Evolutionary conservation across 1,140 invertebrate species (phyloP).

Genomic region (Calephelis virginiensis): DNA sequence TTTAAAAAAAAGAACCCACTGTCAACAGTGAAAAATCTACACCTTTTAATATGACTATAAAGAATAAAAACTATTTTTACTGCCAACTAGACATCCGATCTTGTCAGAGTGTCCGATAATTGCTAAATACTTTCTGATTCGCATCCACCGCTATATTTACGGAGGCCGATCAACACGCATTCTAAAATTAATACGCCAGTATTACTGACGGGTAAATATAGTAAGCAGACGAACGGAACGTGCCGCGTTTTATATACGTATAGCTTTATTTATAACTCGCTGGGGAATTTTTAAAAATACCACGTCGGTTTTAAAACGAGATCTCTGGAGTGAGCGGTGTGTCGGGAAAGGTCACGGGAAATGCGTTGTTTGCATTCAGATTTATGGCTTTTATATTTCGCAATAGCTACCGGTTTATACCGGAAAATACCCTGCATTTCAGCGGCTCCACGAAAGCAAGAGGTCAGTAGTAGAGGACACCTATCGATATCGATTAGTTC

Average conservation of each 20-base stretch:
- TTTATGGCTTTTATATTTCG: slow-evolving; percentile 8
- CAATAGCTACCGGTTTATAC: background rate
- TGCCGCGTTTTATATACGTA: slow-evolving; percentile 39
- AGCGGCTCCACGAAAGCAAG: too few relatives aligned
- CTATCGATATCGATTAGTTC: too few relatives aligned
- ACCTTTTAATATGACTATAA: too few relatives aligned
- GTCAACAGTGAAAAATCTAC: too few relatives aligned
- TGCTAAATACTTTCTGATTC: slow-evolving; percentile 36
- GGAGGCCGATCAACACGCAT: slow-evolving; percentile 38
- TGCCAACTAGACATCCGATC: slow-evolving; percentile 34
- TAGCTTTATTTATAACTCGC: slow-evolving; percentile 56
- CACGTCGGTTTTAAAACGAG: slow-evolving; percentile 42
- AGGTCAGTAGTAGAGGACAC: too few relatives aligned
- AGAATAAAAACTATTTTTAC: slow-evolving; percentile 1
- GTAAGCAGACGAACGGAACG: slow-evolving; percentile 44
- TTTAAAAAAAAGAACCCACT: too few relatives aligned
- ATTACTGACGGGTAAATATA: slow-evolving; percentile 54
- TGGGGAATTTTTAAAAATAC: slow-evolving; percentile 61
- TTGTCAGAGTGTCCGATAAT: slow-evolving; percentile 33
- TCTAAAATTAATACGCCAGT: slow-evolving; percentile 40
- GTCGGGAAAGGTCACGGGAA: slow-evolving; percentile 52
- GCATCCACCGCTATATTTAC: slow-evolving; percentile 38
- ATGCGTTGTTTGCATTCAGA: slow-evolving; percentile 12
- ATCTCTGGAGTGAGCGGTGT: slow-evolving; percentile 34
- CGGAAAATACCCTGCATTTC: too few relatives aligned